Conservation (phyloP, 2,888 invertebrate species). For the Phaedon cochleariae region DNA sequence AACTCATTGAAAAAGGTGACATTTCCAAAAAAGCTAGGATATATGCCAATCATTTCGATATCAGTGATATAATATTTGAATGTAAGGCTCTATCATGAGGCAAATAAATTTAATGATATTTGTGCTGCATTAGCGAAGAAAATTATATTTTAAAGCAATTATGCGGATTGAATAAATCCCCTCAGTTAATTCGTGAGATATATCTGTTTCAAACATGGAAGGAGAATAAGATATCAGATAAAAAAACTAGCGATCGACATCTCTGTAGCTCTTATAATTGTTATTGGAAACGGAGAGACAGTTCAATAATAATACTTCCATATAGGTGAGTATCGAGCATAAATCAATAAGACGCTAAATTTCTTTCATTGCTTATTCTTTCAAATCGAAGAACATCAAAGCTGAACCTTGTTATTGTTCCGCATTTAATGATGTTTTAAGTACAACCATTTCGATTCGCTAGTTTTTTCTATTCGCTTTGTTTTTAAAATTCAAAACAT, state of each 20-base stretch:
- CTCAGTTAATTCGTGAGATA: no score
- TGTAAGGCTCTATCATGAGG: no score
- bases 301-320: constrained; percentile 19
- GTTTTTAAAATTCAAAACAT: constrained; percentile 33
- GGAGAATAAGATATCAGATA: not conserved
- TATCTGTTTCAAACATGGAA: not conserved
- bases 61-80: no score
- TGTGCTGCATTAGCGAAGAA: no score
- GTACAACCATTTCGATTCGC: constrained; percentile 33
- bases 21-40: no score
- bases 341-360: constrained; percentile 40
- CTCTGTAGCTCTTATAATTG: constrained; percentile 8
- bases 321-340: constrained; percentile 19
- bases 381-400: constrained; percentile 37
- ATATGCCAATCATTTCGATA: no score
- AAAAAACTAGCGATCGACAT: not conserved
- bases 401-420: constrained; percentile 34
- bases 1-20: no score
- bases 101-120: no score
- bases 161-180: no score
- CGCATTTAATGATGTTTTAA: constrained; percentile 38
- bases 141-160: no score
- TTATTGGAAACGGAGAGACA: constrained; percentile 12
- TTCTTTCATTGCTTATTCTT: constrained; percentile 39
- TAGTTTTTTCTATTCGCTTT: constrained; percentile 24